phyloP scores from a whole-genome alignment of 2,888 invertebrate species.

The Hololepta plana region DNA sequence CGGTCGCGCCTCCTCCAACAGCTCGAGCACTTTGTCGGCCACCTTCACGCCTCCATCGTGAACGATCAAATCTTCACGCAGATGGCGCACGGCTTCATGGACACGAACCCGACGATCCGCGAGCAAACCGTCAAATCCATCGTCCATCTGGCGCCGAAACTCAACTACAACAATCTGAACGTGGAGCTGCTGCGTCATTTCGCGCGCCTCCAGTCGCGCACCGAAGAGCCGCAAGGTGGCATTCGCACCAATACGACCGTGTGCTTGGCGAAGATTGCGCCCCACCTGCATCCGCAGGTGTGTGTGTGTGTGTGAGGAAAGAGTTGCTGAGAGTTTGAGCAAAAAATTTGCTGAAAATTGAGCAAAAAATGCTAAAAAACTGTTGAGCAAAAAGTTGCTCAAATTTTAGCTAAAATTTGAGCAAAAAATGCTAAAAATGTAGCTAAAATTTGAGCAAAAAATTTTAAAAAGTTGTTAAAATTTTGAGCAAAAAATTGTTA shows the following conservation, averaged over 20 bases:
- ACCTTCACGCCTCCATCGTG: slow-evolving; percentile 60
- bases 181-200: slow-evolving; percentile 92
- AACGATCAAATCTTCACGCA: slow-evolving; percentile 94
- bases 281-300: slow-evolving; percentile 73
- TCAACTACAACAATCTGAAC: slow-evolving; percentile 95
- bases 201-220: slow-evolving; percentile 85
- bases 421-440: no score
- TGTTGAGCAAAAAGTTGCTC: no score
- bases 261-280: slow-evolving; percentile 94
- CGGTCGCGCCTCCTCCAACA: slow-evolving; percentile 86
- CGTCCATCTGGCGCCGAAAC: slow-evolving; percentile 84
- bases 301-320: no score
- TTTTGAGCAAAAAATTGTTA: no score
- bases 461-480: no score
- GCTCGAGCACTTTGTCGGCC: slow-evolving; percentile 76
- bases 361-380: no score
- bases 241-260: slow-evolving; percentile 96
- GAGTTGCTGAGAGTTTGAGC: no score
- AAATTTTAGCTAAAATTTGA: no score
- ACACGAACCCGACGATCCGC: slow-evolving; percentile 90
- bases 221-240: slow-evolving; percentile 85
- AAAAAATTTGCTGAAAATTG: no score
- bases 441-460: no score
- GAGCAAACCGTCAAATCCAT: slow-evolving; percentile 98
- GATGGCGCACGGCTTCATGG: slow-evolving; percentile 87